Conservation (phyloP, 2,797 vertebrate species). For the Gouania willdenowi region DNA sequence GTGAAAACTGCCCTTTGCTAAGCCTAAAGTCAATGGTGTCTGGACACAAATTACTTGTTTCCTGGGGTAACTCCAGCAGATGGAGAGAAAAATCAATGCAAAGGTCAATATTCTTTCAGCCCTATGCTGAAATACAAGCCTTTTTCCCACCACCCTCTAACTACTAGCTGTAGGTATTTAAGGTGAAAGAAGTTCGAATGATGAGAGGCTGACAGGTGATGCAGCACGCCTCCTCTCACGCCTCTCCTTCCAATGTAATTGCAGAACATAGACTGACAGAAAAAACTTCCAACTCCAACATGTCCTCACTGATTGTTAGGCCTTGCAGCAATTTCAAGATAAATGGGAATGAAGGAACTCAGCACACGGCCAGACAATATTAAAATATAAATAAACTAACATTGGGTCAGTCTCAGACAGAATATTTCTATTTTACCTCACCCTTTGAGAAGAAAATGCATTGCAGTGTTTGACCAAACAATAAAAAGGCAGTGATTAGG, state of each 20-base stretch:
- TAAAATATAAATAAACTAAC: no score
- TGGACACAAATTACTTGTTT: slow-evolving; percentile 52
- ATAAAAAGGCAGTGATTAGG: no score
- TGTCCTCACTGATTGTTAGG: slow-evolving; percentile 4
- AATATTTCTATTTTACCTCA: no score
- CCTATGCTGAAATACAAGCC: slow-evolving; percentile 43
- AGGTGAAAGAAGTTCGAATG: slow-evolving; percentile 19
- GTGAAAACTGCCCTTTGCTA: no score
- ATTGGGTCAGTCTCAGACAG: no score
- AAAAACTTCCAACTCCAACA: slow-evolving; percentile 9
- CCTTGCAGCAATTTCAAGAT: no score
- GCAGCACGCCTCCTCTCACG: slow-evolving; percentile 4
- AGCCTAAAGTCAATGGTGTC: no score
- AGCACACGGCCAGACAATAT: no score
- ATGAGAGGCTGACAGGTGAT: slow-evolving; percentile 17
- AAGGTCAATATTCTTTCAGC: slow-evolving; percentile 56
- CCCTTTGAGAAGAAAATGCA: no score
- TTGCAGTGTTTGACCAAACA: no score
- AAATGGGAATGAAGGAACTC: no score
- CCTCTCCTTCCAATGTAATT: slow-evolving; percentile 24
- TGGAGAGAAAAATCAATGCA: slow-evolving; percentile 66
- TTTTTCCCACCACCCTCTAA: slow-evolving; percentile 39
- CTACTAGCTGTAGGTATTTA: slow-evolving; percentile 23
- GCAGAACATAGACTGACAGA: slow-evolving; percentile 25
- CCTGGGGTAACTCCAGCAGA: slow-evolving; percentile 31